phyloP scores from a whole-genome alignment of 2,113 vertebrate species.

The Onychostoma macrolepis region DNA sequence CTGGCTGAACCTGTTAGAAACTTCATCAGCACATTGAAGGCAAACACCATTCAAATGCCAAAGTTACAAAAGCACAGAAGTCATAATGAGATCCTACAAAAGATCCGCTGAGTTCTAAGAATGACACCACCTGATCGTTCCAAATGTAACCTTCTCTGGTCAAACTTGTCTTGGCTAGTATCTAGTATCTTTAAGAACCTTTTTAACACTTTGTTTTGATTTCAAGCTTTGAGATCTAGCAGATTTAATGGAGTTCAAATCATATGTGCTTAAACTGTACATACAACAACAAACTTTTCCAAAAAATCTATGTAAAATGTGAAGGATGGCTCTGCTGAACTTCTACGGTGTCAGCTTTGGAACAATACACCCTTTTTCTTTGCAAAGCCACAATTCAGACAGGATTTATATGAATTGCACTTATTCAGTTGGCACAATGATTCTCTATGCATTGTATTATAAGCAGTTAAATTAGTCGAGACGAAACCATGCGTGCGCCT shows the following conservation, averaged over 20 bases:
- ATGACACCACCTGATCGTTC: neutral
- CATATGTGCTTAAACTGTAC: neutral
- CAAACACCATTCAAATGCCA: neutral
- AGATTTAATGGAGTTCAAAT: neutral
- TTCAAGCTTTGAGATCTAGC: neutral
- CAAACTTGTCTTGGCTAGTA: neutral
- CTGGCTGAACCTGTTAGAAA: constrained; percentile 1
- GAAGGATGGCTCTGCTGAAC: neutral
- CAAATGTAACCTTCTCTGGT: neutral
- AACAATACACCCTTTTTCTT: constrained; percentile 1
- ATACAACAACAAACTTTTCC: neutral
- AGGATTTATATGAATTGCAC: constrained; percentile 11
- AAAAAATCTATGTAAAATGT: neutral
- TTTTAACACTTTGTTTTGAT: neutral
- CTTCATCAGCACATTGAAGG: neutral
- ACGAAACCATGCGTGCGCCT: neutral
- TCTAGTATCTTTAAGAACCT: neutral
- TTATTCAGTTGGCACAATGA: neutral
- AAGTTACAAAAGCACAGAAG: neutral
- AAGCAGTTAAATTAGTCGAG: neutral
- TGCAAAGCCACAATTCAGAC: neutral
- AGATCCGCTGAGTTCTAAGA: neutral
- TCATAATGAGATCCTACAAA: neutral
- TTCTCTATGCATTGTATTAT: neutral
- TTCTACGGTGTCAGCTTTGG: neutral